phyloP scores from a whole-genome alignment of 2,888 invertebrate genomes.

The Bombylius discolor region DNA sequence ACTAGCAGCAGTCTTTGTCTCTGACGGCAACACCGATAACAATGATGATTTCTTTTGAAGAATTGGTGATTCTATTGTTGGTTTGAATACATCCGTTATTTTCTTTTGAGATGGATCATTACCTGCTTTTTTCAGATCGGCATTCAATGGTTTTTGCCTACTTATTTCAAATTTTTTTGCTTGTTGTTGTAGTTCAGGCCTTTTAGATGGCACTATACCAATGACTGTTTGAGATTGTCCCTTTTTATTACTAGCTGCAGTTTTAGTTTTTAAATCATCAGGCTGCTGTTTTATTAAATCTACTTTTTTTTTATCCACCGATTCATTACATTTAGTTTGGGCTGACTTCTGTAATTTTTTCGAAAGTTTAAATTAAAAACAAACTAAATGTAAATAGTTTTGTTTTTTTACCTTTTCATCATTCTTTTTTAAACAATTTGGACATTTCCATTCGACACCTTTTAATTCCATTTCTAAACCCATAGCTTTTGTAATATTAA shows the following conservation, averaged over 20 bases:
- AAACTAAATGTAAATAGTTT: too few species aligned
- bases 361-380: too few species aligned
- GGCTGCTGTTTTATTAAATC: too few species aligned
- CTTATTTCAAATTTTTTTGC: slow-evolving; percentile 2
- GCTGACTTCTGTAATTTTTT: too few species aligned
- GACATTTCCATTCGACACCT: slow-evolving; percentile 80
- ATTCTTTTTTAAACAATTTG: slow-evolving; percentile 57
- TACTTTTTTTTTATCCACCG: too few species aligned
- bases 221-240: too few species aligned
- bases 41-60: not conserved
- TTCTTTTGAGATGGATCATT: not conserved
- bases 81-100: not conserved
- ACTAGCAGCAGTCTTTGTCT: too few species aligned
- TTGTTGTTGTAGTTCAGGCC: too few species aligned
- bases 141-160: not conserved
- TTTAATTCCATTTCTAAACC: slow-evolving; percentile 84
- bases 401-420: too few species aligned
- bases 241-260: not conserved
- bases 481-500: slow-evolving; percentile 82
- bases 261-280: too few species aligned
- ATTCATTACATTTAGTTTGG: too few species aligned
- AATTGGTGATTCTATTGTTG: not conserved
- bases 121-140: not conserved
- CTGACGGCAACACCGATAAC: not conserved
- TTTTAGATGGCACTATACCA: too few species aligned